A percentile compares a stretch with the other conserved stretches of the same genome.
Conservation (phyloP, 1,140 invertebrate genomes). For the Pseudoatta argentina region DNA sequence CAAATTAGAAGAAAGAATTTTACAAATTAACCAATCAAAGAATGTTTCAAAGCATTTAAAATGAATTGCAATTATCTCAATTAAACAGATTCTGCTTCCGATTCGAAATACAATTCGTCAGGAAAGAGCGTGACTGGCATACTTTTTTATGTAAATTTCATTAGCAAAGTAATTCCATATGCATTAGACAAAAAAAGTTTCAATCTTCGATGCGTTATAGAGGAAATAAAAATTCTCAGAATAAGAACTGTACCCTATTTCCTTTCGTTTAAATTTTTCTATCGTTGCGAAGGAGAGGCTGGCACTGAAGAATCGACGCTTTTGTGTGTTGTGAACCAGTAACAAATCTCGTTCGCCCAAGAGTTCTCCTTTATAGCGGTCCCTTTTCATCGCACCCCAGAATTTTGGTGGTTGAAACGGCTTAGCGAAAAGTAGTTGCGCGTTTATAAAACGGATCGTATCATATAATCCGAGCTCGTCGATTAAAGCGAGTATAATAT, state of each 20-base stretch:
- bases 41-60: too few species aligned
- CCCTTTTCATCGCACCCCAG: neutral
- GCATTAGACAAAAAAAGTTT: neutral
- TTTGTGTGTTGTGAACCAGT: neutral
- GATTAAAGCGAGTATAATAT: neutral
- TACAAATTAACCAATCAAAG: too few species aligned
- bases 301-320: neutral
- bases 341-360: neutral
- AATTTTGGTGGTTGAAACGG: neutral
- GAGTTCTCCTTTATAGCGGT: neutral
- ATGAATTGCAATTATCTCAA: too few species aligned
- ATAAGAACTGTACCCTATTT: neutral
- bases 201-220: neutral
- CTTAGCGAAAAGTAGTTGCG: neutral
- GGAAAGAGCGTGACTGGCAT: neutral
- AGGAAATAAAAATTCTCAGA: neutral
- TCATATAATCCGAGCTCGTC: slow-evolving; percentile 19
- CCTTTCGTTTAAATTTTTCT: neutral
- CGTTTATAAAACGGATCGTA: neutral
- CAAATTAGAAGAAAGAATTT: too few species aligned
- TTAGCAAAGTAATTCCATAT: slow-evolving; percentile 12
- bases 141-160: slow-evolving; percentile 23
- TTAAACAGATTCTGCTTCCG: neutral
- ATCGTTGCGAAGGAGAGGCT: too few species aligned
- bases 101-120: neutral